phyloP scores from a whole-genome alignment of 2,113 vertebrate genomes.

The Fulica atra region DNA sequence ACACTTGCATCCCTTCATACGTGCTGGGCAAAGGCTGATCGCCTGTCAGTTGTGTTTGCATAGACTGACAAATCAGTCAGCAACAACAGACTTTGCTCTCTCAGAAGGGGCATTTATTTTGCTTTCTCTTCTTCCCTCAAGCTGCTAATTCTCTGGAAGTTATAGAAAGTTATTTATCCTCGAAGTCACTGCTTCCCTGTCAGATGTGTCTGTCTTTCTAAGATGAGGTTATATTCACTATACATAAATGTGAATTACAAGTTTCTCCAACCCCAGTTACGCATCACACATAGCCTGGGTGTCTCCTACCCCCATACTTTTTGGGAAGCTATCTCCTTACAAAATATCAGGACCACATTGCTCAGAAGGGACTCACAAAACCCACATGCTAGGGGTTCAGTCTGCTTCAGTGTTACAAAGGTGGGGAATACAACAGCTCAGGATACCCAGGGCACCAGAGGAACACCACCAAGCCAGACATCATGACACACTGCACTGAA shows the following conservation, averaged over 20 bases:
- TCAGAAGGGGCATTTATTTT: not conserved
- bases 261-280: not conserved
- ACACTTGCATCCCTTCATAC: not conserved
- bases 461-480: not conserved
- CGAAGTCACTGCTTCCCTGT: not conserved
- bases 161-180: not conserved
- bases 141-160: not conserved
- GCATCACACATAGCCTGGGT: not conserved
- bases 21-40: not conserved
- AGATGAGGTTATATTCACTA: not conserved
- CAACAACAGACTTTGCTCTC: not conserved
- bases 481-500: not conserved
- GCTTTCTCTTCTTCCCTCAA: not conserved
- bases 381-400: not conserved
- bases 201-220: not conserved
- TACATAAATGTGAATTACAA: rapidly evolving
- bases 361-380: not conserved
- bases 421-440: not conserved
- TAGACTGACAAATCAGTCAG: not conserved
- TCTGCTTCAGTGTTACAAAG: not conserved
- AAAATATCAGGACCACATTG: not conserved
- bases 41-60: not conserved
- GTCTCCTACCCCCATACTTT: not conserved
- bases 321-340: not conserved
- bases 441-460: rapidly evolving